Conservation (phyloP, 2,888 invertebrate species). For the Hyalella azteca region DNA sequence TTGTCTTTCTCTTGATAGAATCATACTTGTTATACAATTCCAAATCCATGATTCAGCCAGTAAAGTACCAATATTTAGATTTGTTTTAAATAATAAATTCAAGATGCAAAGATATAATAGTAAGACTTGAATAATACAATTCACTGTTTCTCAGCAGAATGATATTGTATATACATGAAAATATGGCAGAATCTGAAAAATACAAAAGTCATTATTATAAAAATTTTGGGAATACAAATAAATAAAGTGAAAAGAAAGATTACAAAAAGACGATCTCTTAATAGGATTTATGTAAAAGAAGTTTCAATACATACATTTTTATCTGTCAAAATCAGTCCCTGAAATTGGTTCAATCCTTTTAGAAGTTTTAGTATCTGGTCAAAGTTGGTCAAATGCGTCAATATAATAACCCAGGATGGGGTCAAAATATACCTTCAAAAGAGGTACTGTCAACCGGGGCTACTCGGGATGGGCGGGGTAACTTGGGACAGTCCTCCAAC, state of each 20-base stretch:
- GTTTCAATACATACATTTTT: no score
- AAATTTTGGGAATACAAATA: neutral
- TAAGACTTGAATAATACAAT: neutral
- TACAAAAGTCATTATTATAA: neutral
- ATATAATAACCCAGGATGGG: no score
- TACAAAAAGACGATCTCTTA: neutral
- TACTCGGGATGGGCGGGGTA: no score
- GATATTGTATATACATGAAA: neutral
- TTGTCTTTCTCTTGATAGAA: neutral
- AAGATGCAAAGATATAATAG: neutral
- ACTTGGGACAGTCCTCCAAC: no score
- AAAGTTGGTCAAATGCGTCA: no score
- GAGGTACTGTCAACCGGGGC: no score
- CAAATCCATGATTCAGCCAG: neutral
- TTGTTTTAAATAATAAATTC: neutral
- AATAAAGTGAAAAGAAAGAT: neutral
- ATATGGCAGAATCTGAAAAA: neutral
- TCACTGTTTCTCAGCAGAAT: neutral
- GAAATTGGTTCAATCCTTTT: no score
- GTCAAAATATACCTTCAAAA: no score
- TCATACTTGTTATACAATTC: conserved; percentile 14
- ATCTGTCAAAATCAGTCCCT: no score
- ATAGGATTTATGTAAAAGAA: neutral
- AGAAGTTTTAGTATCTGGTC: no score
- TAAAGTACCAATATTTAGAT: neutral